phyloP scores from a whole-genome alignment of 2,888 invertebrate species.

The Mesorhabditis belari region DNA sequence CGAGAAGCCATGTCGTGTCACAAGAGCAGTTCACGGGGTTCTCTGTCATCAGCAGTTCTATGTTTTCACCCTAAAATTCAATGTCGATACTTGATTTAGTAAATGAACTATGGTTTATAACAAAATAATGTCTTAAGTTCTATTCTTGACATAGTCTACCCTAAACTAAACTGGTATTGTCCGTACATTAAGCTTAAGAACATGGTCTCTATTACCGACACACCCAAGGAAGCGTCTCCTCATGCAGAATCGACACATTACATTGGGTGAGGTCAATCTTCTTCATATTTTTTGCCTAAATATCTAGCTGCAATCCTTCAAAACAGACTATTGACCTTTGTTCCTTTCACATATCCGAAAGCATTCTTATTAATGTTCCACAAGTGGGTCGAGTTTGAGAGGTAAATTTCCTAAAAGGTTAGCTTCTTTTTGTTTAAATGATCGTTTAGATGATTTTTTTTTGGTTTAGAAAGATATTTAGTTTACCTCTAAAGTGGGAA shows the following conservation, averaged over 20 bases:
- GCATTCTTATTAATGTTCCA: neutral
- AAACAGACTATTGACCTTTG: neutral
- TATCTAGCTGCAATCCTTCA: neutral
- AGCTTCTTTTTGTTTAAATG: neutral
- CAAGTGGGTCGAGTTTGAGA: neutral
- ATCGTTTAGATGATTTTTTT: too few relatives aligned
- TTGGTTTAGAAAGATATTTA: too few relatives aligned
- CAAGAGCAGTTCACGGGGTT: slow-evolving; percentile 27
- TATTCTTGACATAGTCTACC: too few relatives aligned
- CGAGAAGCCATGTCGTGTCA: slow-evolving; percentile 15
- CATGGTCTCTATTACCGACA: slow-evolving; percentile 1
- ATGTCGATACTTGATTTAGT: neutral
- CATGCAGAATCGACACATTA: slow-evolving; percentile 12
- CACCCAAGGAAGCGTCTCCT: slow-evolving; percentile 15
- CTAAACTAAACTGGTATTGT: too few relatives aligned
- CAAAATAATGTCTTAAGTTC: too few relatives aligned
- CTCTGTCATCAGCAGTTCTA: slow-evolving; percentile 10
- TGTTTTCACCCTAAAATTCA: slow-evolving; percentile 5
- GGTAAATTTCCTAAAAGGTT: neutral
- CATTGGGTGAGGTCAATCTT: slow-evolving; percentile 11
- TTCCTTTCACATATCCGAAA: neutral
- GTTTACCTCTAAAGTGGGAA: slow-evolving; percentile 14
- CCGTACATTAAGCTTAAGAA: too few relatives aligned
- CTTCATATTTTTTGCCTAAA: slow-evolving; percentile 4
- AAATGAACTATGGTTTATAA: neutral